Percentiles rank a stretch among this genome's conserved stretches.
These are phyloP conservation scores for Sitta europaea DNA, from an alignment of 2,113 vertebrate genomes.

Conservation along the genomic window DNA sequence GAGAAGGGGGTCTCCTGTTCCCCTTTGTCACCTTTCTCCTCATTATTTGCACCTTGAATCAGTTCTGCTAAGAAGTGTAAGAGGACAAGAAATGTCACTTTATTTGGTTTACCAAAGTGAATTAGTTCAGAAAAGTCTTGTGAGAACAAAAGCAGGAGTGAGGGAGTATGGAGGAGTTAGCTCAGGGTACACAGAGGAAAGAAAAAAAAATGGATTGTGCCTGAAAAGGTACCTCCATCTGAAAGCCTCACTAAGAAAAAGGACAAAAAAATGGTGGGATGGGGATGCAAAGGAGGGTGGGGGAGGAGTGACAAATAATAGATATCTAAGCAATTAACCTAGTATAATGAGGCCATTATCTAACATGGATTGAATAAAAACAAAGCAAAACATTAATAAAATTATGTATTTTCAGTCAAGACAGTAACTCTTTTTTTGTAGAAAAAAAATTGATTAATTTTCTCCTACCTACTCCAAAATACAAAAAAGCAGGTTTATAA, in stretches of 20 bases:
- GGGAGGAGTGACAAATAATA: not conserved
- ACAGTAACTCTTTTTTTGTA: not conserved
- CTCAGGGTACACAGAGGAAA: accelerated
- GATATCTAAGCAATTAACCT: not conserved
- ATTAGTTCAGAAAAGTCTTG: not conserved
- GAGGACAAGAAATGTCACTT: not conserved
- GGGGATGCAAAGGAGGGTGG: accelerated
- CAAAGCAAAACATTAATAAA: not conserved
- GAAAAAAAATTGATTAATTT: not conserved
- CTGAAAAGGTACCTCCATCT: not conserved
- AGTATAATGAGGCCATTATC: not conserved
- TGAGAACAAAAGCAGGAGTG: not conserved
- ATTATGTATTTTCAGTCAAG: not conserved
- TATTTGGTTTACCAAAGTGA: not conserved
- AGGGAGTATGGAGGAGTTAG: not conserved
- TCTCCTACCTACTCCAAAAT: not conserved
- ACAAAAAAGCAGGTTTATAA: not conserved
- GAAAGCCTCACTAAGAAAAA: not conserved
- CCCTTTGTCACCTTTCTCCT: not conserved
- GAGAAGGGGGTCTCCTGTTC: not conserved
- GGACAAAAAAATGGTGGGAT: accelerated
- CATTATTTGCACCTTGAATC: not conserved
- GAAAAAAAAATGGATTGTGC: not conserved
- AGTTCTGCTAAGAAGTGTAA: not conserved
- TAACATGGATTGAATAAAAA: not conserved